Conservation (phyloP, 2,888 invertebrate species). For the Plusia festucae region DNA sequence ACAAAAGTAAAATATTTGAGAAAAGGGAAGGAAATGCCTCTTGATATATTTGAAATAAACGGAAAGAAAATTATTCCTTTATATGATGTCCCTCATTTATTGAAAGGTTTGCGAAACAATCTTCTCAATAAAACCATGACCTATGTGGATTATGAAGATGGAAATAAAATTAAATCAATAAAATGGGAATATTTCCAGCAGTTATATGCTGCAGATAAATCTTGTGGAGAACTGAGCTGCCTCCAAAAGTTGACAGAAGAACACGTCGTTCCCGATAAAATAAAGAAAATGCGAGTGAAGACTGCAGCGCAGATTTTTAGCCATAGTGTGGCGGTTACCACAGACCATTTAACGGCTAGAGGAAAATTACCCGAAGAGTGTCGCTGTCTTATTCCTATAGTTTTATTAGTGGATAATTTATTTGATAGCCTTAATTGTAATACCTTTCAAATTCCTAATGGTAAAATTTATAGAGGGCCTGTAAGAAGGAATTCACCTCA, state of each 20-base stretch:
- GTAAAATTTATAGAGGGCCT: constrained; percentile 19
- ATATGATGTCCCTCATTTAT: constrained; percentile 53
- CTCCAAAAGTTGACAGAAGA: too few species aligned
- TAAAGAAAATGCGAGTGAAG: constrained; percentile 15
- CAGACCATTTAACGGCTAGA: constrained; percentile 21
- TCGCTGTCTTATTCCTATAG: constrained; percentile 9
- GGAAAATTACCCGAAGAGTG: constrained; percentile 15
- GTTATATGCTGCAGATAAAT: constrained; percentile 15
- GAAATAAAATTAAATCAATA: neutral
- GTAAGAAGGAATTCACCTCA: constrained; percentile 22
- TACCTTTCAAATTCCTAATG: constrained; percentile 4
- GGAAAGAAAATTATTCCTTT: constrained; percentile 48
- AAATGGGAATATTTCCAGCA: constrained; percentile 9
- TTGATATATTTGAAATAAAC: constrained; percentile 38
- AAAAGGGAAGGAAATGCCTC: constrained; percentile 34
- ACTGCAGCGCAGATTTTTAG: constrained; percentile 13
- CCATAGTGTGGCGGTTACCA: constrained; percentile 8
- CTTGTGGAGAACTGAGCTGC: constrained; percentile 15
- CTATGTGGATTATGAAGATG: constrained; percentile 21
- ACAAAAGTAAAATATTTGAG: constrained; percentile 32
- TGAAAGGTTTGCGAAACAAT: constrained; percentile 59
- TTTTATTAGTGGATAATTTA: constrained; percentile 3
- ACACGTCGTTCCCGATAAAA: constrained; percentile 17
- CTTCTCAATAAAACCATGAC: constrained; percentile 46
- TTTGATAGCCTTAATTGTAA: constrained; percentile 7